Base-by-base conservation (phyloP, 2,888 invertebrate species). In the Andrena flavipes region DNA sequence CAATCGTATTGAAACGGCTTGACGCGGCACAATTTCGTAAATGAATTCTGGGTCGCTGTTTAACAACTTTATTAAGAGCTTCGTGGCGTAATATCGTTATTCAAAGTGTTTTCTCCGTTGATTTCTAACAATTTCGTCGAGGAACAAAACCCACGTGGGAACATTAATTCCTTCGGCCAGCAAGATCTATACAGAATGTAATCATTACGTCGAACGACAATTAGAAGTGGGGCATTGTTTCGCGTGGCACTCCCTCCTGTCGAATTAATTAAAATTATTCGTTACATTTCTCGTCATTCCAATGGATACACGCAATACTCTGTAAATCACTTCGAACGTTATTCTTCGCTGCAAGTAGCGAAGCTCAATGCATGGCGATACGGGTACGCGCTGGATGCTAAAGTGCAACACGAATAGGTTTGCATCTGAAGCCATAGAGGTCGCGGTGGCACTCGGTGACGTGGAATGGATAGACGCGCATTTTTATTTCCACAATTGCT, bases 391-490 rank as follows among this genome's bases (percentile, higher is more conserved):
- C 7, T 0, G 10, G 0, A 23, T 20, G 30, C 13, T 70, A 33
- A 33, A 33, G 33, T 60, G 16, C 30, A 60, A 20, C 23, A 5
- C 29, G 30, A 49, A 59, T 60, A 60, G 20, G 33, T 13, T 35
- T 2, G 29, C n/a, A 51, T 13, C 16, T 1, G 64, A 64, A 42
- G 30, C 30, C 7, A 20, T 42, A 30, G 51, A 59, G 30, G 23
- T 64, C 49, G 48, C 56, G 16, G 13, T 23, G 59, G 35, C 29
- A 60, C 49, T 74, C 49, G 59, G 54, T 26, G 48, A n/a, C n/a
- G n/a, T 4, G 7, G 51, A 64, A 80, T 80, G 65, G 64, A 79
- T 75, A 64, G 63, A 49, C 49, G 64, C 33, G 33, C 67, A 68
- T 72, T 59, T 35, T 67, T 65, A 60, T 64, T 60, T 42, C 64